Evolutionary conservation across 2,797 vertebrate genomes (phyloP), one percentile per base, ranked within the genome.

Genomic region (Bradypodion ventrale): DNA sequence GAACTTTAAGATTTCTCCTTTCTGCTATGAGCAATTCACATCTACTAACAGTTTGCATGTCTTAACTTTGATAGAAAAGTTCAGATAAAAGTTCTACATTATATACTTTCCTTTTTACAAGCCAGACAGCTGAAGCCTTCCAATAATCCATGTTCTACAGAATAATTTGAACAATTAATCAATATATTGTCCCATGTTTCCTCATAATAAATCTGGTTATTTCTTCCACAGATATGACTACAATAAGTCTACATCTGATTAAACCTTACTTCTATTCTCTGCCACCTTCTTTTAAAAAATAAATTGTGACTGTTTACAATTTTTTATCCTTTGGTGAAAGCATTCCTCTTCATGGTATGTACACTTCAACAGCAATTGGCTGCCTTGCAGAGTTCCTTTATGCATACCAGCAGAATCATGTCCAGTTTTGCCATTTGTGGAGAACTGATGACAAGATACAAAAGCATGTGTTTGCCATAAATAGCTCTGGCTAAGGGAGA

Each of bases 381-480:
- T 93, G 92, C 93, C 93, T 85, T 90, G 88, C 87, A 92, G 90
- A 82, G 75, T 91, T 94, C 92, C 93, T 95, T 95, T 94, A 95
- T 83, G 85, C 95, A 96, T 95, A 94, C 95, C 95, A 95, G 93
- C 92, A 96, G 94, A 97, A 96, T 94, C 95, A 93, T 95, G 96
- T 97, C 96, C 96, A 96, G 95, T 96, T 97, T 96, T 96, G 95
- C 97, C 97, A 97, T 98, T 96, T 98, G 97, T 97, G 97, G 97
- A 96, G 96, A 95, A 96, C 84, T 90, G 97, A 97, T 97, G 97
- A 97, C 97, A 97, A 97, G 97, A 97, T 96, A 97, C 97, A 97
- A 96, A 96, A 97, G 97, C 97, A 97, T 97, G 97, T 96, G 97
- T 96, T 97, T 95, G 95, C 97, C 97, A 98, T 96, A 97, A 98